Conservation (phyloP, 2,113 vertebrate species). For the Phrynocephalus versicolor region DNA sequence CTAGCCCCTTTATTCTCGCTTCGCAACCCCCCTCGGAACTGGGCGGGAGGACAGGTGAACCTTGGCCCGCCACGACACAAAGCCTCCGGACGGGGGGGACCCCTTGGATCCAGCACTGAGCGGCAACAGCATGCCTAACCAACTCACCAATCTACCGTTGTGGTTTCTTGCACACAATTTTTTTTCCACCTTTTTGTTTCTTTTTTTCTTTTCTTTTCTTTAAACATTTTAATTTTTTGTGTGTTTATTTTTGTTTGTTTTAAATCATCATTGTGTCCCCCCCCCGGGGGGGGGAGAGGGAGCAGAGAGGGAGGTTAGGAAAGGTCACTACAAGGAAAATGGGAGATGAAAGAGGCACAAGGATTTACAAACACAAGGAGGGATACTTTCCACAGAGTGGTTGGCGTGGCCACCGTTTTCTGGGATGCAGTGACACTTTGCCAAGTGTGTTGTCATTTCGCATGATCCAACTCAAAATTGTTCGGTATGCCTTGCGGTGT, state of each 20-base stretch:
- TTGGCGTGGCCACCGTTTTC: not conserved
- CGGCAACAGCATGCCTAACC: not conserved
- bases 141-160: not conserved
- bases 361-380: slow-evolving; percentile 53
- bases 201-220: not conserved
- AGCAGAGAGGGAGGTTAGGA: slow-evolving; percentile 20
- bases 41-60: not conserved
- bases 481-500: slow-evolving; percentile 17
- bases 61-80: not conserved
- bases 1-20: not conserved
- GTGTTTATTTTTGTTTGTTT: not conserved
- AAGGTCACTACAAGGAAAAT: slow-evolving; percentile 47
- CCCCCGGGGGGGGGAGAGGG: too few relatives aligned
- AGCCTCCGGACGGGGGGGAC: not conserved
- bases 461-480: not conserved
- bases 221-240: not conserved
- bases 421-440: not conserved
- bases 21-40: not conserved
- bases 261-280: not conserved
- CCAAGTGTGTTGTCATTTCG: not conserved
- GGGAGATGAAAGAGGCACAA: not conserved
- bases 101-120: slow-evolving; percentile 22
- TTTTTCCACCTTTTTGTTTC: not conserved
- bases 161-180: not conserved
- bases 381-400: not conserved